These are phyloP conservation scores for Hypothenemus hampei DNA, from an alignment of 1,140 invertebrate genomes.

Conservation along the genomic window DNA sequence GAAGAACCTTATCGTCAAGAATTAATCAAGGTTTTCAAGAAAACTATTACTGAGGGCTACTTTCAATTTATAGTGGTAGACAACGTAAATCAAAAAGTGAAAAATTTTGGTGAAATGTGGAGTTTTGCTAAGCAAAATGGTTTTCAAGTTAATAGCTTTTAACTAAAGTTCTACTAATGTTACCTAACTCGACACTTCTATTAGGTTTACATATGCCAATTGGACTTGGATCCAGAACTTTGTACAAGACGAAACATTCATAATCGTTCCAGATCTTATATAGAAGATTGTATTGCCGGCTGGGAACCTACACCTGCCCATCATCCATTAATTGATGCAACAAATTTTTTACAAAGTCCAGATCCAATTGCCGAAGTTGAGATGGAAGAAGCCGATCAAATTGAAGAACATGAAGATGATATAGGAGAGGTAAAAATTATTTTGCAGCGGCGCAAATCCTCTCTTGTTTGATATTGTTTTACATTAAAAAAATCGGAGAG, in stretches of 20 bases:
- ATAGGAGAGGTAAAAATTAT: conserved; percentile 18
- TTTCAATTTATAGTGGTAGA: conserved; percentile 92
- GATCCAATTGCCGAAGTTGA: conserved; percentile 53
- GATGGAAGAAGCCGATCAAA: conserved; percentile 55
- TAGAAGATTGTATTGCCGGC: conserved; percentile 66
- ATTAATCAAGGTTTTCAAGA: conserved; percentile 86
- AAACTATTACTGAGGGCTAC: conserved; percentile 85
- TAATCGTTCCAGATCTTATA: conserved; percentile 71
- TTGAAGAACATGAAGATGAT: conserved; percentile 46
- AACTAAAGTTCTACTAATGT: background rate
- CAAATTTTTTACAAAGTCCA: conserved; percentile 75
- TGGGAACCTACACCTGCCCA: conserved; percentile 75
- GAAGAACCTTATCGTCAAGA: conserved; percentile 78
- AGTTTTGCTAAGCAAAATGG: conserved; percentile 80
- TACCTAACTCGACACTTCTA: background rate
- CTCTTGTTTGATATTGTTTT: too few species aligned
- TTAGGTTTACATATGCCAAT: conserved; percentile 82
- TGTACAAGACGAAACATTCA: conserved; percentile 84
- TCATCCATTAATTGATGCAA: conserved; percentile 68
- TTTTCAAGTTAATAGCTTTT: conserved; percentile 66
- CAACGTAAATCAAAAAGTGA: conserved; percentile 76
- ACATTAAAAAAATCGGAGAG: too few species aligned
- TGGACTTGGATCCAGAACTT: conserved; percentile 71
- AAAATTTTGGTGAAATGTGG: conserved; percentile 83
- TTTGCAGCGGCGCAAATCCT: background rate